Evolutionary conservation across 2,113 vertebrate genomes (phyloP).

Genomic region (Mus spicilegus): DNA sequence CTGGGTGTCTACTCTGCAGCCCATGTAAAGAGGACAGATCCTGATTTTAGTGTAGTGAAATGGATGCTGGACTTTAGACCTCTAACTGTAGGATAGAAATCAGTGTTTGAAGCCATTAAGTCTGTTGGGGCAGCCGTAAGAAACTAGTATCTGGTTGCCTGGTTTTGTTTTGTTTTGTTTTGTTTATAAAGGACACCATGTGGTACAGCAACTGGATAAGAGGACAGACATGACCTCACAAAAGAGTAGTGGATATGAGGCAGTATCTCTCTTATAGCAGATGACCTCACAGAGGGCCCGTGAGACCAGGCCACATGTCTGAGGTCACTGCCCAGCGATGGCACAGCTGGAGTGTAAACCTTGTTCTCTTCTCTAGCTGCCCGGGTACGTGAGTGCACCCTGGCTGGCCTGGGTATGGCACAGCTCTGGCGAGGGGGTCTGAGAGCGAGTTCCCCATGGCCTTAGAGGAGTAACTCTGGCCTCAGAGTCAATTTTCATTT

Average conservation of each 20-base stretch:
- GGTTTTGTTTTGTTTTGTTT: neutral
- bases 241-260: neutral
- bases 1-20: neutral
- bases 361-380: neutral
- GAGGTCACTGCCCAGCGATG: neutral
- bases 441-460: neutral
- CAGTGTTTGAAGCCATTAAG: neutral
- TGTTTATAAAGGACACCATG: neutral
- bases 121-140: neutral
- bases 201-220: neutral
- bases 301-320: neutral
- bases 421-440: fast-evolving
- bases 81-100: neutral
- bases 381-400: fast-evolving
- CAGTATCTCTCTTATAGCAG: neutral
- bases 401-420: neutral
- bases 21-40: too few relatives aligned
- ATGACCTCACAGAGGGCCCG: neutral
- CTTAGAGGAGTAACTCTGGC: neutral
- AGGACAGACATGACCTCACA: neutral
- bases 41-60: neutral
- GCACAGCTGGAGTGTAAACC: neutral
- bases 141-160: neutral
- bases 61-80: neutral
- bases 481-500: neutral